These are phyloP conservation scores for Scaptomyza cyrtandrae DNA, from an alignment of 2,888 invertebrate species.

Conservation along the genomic window DNA sequence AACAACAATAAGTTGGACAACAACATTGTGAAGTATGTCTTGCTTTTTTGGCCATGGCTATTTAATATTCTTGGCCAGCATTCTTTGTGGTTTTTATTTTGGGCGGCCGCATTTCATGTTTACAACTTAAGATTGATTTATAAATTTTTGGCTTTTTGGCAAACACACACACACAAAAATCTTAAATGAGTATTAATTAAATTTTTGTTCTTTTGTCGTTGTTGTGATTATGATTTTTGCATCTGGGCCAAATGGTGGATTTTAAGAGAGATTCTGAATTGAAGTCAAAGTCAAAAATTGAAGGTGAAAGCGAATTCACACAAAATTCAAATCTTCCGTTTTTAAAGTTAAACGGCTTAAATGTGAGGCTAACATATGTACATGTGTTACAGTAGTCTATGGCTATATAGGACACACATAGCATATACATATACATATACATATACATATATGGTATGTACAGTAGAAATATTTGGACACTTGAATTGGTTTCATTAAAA, in stretches of 20 bases:
- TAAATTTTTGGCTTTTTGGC: slow-evolving; percentile 2
- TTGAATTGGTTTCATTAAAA: no score
- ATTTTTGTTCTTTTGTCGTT: slow-evolving; percentile 2
- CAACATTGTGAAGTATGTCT: slow-evolving; percentile 22
- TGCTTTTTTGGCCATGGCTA: slow-evolving; percentile 35
- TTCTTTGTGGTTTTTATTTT: slow-evolving; percentile 25
- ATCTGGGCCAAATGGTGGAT: slow-evolving; percentile 32
- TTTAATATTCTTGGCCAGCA: slow-evolving; percentile 66
- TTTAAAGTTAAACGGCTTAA: slow-evolving; percentile 27
- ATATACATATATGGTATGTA: not conserved
- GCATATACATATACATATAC: no score
- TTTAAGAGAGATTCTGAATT: slow-evolving; percentile 17
- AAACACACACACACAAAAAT: slow-evolving; percentile 42
- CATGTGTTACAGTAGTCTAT: not conserved
- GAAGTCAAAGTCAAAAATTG: slow-evolving; percentile 22
- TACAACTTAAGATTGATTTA: slow-evolving; percentile 21
- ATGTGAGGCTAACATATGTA: not conserved
- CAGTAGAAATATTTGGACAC: no score
- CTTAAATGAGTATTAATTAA: slow-evolving; percentile 26
- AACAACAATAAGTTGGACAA: slow-evolving; percentile 16
- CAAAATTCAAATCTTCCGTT: slow-evolving; percentile 9
- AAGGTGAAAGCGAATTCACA: slow-evolving; percentile 58
- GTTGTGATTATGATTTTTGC: slow-evolving; percentile 10
- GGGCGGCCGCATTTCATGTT: slow-evolving; percentile 15
- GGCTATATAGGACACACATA: not conserved